A percentile compares a stretch with the other conserved stretches of the same genome.
Evolutionary conservation across 2,888 invertebrate genomes (phyloP).

Genomic region (Agrotis exclamationis): DNA sequence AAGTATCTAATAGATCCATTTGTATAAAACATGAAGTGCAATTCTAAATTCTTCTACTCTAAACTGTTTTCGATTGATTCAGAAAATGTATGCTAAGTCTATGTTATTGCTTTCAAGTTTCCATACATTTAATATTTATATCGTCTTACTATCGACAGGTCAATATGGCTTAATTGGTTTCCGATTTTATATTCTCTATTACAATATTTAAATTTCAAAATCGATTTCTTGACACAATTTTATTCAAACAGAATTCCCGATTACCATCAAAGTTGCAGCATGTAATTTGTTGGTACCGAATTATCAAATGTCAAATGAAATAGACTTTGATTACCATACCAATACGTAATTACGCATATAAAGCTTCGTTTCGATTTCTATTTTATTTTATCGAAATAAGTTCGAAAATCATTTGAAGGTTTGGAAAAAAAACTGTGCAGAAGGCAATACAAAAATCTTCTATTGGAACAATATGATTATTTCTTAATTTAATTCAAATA

Average conservation of each 20-base stretch:
- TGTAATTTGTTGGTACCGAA: slow-evolving; percentile 54
- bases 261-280: slow-evolving; percentile 46
- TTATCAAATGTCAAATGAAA: slow-evolving; percentile 64
- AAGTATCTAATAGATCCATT: background rate
- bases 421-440: background rate
- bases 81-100: slow-evolving; percentile 22
- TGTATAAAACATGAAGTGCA: background rate
- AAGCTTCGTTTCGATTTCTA: background rate
- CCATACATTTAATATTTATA: slow-evolving; percentile 42
- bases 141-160: slow-evolving; percentile 7
- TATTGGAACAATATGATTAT: slow-evolving; percentile 52
- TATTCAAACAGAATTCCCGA: slow-evolving; percentile 43
- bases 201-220: slow-evolving; percentile 49
- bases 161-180: slow-evolving; percentile 43
- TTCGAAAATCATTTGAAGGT: slow-evolving; percentile 6
- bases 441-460: slow-evolving; percentile 20
- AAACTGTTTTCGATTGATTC: slow-evolving; percentile 1
- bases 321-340: slow-evolving; percentile 41
- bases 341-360: slow-evolving; percentile 22
- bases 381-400: background rate
- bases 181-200: slow-evolving; percentile 35
- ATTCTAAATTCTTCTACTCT: background rate
- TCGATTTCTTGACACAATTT: slow-evolving; percentile 47
- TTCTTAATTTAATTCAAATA: slow-evolving; percentile 56
- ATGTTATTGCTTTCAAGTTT: slow-evolving; percentile 22